Conservation (phyloP, 2,888 invertebrate genomes). For the Hololepta plana region DNA sequence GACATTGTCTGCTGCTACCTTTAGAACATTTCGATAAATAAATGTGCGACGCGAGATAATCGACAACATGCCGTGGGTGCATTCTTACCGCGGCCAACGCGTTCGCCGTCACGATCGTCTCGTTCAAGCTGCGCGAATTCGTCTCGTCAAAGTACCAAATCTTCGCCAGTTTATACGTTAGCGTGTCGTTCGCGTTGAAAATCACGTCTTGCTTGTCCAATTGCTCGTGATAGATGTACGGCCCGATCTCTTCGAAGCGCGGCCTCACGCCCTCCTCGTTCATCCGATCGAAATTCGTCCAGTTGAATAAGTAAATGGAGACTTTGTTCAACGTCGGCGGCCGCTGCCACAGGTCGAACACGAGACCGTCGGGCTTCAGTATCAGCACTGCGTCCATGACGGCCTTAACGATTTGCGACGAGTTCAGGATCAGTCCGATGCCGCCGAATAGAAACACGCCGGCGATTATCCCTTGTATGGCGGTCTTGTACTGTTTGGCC, state of each 20-base stretch:
- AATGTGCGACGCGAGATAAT: not conserved
- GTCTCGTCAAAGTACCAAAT: conserved; percentile 50
- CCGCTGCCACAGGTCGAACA: conserved; percentile 52
- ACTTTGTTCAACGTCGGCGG: conserved; percentile 43
- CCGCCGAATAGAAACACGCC: conserved; percentile 10
- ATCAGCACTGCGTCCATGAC: conserved; percentile 30
- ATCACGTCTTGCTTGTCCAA: conserved; percentile 52
- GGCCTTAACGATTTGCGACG: conserved; percentile 11
- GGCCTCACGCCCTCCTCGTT: conserved; percentile 34
- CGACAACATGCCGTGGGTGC: too few relatives aligned
- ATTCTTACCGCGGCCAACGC: conserved; percentile 62
- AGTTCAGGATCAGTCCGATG: conserved; percentile 10
- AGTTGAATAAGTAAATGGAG: conserved; percentile 58
- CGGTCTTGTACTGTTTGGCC: too few relatives aligned
- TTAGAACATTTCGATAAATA: too few relatives aligned
- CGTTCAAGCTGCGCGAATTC: conserved; percentile 50
- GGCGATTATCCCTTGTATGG: conserved; percentile 5
- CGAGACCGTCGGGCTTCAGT: conserved; percentile 38
- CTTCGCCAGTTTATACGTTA: conserved; percentile 49
- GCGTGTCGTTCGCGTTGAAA: conserved; percentile 55
- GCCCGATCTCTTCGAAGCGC: conserved; percentile 36
- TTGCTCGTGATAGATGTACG: conserved; percentile 47
- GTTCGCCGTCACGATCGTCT: conserved; percentile 56
- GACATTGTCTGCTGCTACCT: conserved; percentile 40
- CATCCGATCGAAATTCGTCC: conserved; percentile 56